Percentiles rank a stretch among this genome's conserved stretches.
Conservation (phyloP, 2,113 vertebrate species). For the Charina bottae region DNA sequence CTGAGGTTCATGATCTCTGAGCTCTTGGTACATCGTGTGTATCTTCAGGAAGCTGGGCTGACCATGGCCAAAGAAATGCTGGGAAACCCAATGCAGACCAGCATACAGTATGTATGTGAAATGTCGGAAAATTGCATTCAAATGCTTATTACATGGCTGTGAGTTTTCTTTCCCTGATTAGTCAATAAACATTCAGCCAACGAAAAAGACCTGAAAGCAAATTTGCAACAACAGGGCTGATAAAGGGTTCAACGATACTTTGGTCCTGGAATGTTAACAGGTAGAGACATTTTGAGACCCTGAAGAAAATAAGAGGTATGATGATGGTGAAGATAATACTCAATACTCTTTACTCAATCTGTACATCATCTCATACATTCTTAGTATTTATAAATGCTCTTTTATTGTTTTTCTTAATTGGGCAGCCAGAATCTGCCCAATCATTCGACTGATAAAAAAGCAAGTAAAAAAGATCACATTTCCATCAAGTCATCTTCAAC, state of each 20-base stretch:
- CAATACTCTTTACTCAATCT: background rate
- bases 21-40: background rate
- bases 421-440: too few relatives aligned
- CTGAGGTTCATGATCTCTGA: background rate
- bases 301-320: background rate
- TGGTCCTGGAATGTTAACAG: background rate
- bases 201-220: too few relatives aligned
- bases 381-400: background rate
- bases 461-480: too few relatives aligned
- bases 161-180: too few relatives aligned
- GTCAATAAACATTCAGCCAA: too few relatives aligned
- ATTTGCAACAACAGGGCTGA: background rate
- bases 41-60: background rate
- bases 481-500: too few relatives aligned
- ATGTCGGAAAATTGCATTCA: background rate
- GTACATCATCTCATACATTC: background rate
- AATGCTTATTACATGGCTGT: background rate
- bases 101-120: background rate
- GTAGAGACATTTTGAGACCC: background rate
- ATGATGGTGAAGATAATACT: background rate
- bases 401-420: too few relatives aligned
- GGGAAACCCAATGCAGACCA: background rate
- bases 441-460: too few relatives aligned
- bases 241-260: background rate
- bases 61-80: background rate